A percentile compares a stretch with the other conserved stretches of the same genome.
These are phyloP conservation scores for Corydoras maculifer DNA, from an alignment of 2,113 vertebrate genomes.

Conservation along the genomic window DNA sequence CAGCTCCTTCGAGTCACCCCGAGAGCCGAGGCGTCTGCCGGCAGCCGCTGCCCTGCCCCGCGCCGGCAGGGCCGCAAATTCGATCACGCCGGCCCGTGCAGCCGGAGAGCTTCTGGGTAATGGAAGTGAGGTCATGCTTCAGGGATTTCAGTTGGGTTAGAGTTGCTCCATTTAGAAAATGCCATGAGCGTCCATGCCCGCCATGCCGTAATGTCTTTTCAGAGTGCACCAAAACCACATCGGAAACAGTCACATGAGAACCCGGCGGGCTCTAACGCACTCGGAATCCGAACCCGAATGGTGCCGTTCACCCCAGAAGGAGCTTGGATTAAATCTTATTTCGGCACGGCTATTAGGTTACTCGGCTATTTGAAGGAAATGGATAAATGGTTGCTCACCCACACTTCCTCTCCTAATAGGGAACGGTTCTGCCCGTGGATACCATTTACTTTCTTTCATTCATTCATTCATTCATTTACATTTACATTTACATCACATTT, in stretches of 20 bases:
- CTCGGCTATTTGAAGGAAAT: constrained; percentile 9
- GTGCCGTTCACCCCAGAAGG: not conserved
- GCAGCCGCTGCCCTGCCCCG: constrained; percentile 8
- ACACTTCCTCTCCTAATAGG: not conserved
- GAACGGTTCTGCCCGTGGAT: constrained; percentile 3
- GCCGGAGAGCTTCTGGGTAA: constrained; percentile 24
- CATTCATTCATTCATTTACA: too few relatives aligned
- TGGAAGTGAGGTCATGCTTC: constrained; percentile 37
- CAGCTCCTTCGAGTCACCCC: constrained; percentile 30
- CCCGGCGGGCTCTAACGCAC: not conserved
- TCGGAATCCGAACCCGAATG: not conserved
- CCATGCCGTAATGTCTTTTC: not conserved
- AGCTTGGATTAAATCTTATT: constrained; percentile 2
- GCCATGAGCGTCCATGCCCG: not conserved
- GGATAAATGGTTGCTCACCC: constrained; percentile 5
- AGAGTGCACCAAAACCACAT: constrained; percentile 2
- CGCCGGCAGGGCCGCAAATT: constrained; percentile 27
- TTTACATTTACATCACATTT: too few relatives aligned
- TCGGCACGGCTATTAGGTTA: constrained; percentile 14
- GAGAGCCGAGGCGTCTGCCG: constrained; percentile 25
- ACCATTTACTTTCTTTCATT: not conserved
- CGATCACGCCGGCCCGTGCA: constrained; percentile 14
- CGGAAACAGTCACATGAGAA: not conserved
- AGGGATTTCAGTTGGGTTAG: constrained; percentile 21
- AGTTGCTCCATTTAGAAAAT: constrained; percentile 28